A percentile compares a stretch with the other conserved stretches of the same genome.
phyloP scores from a whole-genome alignment of 2,113 vertebrate species.

The Struthio camelus region DNA sequence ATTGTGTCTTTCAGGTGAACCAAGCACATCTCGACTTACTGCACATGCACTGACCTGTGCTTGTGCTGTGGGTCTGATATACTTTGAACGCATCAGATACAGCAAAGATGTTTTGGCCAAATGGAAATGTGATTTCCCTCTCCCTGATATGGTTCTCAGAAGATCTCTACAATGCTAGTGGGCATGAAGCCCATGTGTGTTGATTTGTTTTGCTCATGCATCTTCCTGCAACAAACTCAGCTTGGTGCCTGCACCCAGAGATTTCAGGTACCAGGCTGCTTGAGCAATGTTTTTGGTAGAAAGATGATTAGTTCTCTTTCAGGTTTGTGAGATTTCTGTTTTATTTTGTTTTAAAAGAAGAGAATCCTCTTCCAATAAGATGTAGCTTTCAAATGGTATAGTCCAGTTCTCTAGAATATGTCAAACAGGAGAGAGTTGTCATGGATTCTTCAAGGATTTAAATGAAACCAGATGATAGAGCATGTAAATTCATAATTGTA shows the following conservation, averaged over 20 bases:
- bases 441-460: background rate
- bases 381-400: background rate
- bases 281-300: background rate
- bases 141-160: background rate
- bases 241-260: background rate
- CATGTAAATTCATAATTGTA: background rate
- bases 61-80: background rate
- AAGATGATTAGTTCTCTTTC: background rate
- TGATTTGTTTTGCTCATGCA: background rate
- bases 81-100: background rate
- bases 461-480: background rate
- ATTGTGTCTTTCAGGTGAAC: too few species aligned
- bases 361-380: background rate
- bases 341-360: background rate
- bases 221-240: background rate
- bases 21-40: too few species aligned
- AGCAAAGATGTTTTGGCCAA: background rate
- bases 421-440: background rate
- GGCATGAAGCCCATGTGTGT: background rate
- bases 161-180: background rate
- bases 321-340: background rate
- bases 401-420: background rate
- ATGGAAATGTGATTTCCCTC: rapidly evolving
- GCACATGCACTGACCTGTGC: too few species aligned
- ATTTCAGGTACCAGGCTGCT: background rate